Base-by-base conservation (phyloP, 2,888 invertebrate genomes). In the Helobdella robusta region DNA sequence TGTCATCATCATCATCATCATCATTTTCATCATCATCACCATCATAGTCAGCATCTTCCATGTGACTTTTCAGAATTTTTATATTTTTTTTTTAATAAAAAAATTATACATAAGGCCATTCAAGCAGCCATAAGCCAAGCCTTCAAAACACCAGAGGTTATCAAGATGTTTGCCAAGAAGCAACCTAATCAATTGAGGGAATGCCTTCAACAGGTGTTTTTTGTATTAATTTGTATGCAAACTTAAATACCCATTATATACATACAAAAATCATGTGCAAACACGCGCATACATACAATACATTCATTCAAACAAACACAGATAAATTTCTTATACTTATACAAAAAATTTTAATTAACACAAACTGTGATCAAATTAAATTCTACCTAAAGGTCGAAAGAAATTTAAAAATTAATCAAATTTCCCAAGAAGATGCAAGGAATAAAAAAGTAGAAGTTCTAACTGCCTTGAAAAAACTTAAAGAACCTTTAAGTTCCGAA, bases 101-200 rank as follows among this genome's bases (percentile, higher is more conserved):
- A n/a, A n/a, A n/a, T n/a, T n/a, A n/a, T n/a, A n/a, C n/a, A n/a
- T 23, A 73, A 86, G 86, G 86, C 86, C 2, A 86, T 86, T 34
- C 85, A 85, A 78, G 86, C 86, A 70, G 87, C 87, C 11, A 86
- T 88, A 61, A 85, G 86, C 68, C 82, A 85, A 73, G 87, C 87
- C 1, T 87, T 87, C 75, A 83, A 85, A 77, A 87, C 87, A 1
- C 86, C 87, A 4, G 87, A 86, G 76, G 85, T 87, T 1, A 86
- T 87, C 48, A 79, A 84, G 73, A 82, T 87, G 78, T 87, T 87
- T 81, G 87, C 86, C 1, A 85, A 84, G 74, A 84, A 85, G 70
- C 86, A 87, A 74, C 85, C 86, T 1, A 83, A 83, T 54, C 84
- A 85, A 72, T 79, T 87, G 61, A 77, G 86, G 66, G 82, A 85